Evolutionary conservation across 2,888 invertebrate genomes (phyloP).

Genomic region (Antitype chi): DNA sequence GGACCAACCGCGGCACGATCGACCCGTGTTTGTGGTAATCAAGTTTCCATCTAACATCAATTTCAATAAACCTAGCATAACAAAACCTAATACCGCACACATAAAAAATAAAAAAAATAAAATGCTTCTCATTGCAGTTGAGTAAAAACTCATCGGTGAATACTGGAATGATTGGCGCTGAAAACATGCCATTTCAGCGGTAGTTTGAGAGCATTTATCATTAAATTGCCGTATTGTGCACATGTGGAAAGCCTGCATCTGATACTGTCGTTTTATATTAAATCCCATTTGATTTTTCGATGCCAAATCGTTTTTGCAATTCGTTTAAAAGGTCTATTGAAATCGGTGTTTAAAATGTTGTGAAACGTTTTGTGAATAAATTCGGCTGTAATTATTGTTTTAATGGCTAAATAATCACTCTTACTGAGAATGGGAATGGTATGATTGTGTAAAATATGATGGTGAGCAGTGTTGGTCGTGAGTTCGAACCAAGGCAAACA

Average conservation of each 20-base stretch:
- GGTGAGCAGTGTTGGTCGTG: too few species aligned
- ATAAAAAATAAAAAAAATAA: slow-evolving; percentile 19
- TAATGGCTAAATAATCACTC: not conserved
- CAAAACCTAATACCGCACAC: slow-evolving; percentile 8
- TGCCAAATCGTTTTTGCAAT: slow-evolving; percentile 23
- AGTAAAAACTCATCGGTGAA: slow-evolving; percentile 52
- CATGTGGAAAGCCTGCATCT: slow-evolving; percentile 36
- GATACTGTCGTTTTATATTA: slow-evolving; percentile 55
- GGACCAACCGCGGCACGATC: too few species aligned
- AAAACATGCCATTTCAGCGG: slow-evolving; percentile 60
- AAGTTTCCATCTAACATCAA: not conserved
- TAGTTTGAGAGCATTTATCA: slow-evolving; percentile 70
- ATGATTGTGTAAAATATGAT: not conserved
- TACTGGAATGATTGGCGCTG: slow-evolving; percentile 55
- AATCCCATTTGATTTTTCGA: slow-evolving; percentile 48
- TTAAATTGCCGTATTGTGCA: slow-evolving; percentile 70
- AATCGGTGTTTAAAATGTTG: slow-evolving; percentile 4
- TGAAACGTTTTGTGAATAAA: not conserved
- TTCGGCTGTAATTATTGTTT: not conserved
- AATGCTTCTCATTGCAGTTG: slow-evolving; percentile 38
- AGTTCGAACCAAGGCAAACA: too few species aligned
- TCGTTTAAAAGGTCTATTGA: slow-evolving; percentile 12
- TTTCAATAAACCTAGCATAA: not conserved
- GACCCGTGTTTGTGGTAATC: not conserved
- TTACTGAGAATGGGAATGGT: not conserved